Base-by-base conservation (phyloP, 2,888 invertebrate species). In the Orgyia antiqua region DNA sequence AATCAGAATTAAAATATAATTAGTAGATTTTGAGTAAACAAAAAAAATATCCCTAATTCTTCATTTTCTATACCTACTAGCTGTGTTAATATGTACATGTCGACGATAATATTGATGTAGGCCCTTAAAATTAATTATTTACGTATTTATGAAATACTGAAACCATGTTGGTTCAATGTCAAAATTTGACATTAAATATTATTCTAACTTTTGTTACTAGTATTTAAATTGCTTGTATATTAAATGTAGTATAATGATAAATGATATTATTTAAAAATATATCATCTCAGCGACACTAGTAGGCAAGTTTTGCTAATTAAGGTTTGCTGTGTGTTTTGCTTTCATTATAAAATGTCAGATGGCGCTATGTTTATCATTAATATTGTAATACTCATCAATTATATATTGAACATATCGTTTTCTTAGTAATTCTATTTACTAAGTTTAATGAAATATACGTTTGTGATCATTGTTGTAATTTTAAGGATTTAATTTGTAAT, bases 251-350 rank as follows among this genome's bases (percentile, higher is more conserved):
- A 52, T 39, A 39, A 23, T 48, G 51, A 39, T 33, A 29, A 29
- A 8, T 26, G 35, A 45, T 50, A 50, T 47, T 47, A 39, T 51
- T 52, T 42, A 45, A 45, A 34, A 29, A 49, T 44, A 19, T 49
- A 37, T 46, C 37, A 46, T 45, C 36, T 29, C 34, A 40, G 61
- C 58, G 71, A 66, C 71, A 74, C 73, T 80, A 69, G 70, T 71
- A 55, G 40, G 70, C 75, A 74, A 76, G 75, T 71, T 82, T 75
- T 79, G 78, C 66, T 79, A 75, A 71, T 75, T 83, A 78, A 73
- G 77, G 58, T 57, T 58, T 50, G 75, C 63, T 78, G 75, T 74
- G 70, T 79, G 77, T 80, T 69, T 68, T 64, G 77, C 77, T 82
- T 77, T 63, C 41, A 53, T 56, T 45, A 50, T 52, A 46, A 29